Evolutionary conservation across 37 sponge, comb jelly and placozoan species (phyloP).

Genomic region (Halisarca cf. caerulea): DNA sequence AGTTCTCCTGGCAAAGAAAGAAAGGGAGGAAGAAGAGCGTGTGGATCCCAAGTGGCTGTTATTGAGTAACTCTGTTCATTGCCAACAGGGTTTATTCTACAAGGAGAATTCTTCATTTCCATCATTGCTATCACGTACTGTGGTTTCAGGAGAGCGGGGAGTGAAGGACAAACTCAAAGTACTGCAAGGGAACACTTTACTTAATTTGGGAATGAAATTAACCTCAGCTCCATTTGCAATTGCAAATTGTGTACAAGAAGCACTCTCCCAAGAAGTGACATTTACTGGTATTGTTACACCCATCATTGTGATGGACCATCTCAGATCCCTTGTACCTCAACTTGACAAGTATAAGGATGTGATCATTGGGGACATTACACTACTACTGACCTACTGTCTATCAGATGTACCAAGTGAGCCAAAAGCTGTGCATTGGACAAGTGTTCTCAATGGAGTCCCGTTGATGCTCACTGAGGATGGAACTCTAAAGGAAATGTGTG

Average conservation of each 20-base stretch:
- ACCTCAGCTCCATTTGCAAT: not conserved
- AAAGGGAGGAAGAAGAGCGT: not conserved
- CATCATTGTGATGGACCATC: not conserved
- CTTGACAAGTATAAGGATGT: not conserved
- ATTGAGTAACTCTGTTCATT: not conserved
- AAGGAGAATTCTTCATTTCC: too few species aligned
- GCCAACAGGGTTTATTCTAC: not conserved
- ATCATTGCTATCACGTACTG: too few species aligned
- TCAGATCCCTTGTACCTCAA: not conserved
- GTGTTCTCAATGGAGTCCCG: constrained; percentile 25
- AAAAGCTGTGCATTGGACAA: not conserved
- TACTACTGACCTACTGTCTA: not conserved
- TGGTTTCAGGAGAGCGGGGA: too few species aligned
- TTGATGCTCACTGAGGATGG: constrained; percentile 44
- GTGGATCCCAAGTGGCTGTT: not conserved
- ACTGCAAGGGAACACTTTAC: not conserved
- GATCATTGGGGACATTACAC: not conserved
- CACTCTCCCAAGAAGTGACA: not conserved
- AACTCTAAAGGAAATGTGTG: not conserved
- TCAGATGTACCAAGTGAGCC: not conserved
- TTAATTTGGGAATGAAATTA: constrained; percentile 7
- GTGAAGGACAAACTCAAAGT: not conserved
- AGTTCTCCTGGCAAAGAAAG: not conserved
- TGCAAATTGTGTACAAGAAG: not conserved
- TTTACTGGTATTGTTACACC: not conserved